A percentile compares a stretch with the other conserved stretches of the same genome.
Conservation (phyloP, 2,113 vertebrate species). For the Rana temporaria region DNA sequence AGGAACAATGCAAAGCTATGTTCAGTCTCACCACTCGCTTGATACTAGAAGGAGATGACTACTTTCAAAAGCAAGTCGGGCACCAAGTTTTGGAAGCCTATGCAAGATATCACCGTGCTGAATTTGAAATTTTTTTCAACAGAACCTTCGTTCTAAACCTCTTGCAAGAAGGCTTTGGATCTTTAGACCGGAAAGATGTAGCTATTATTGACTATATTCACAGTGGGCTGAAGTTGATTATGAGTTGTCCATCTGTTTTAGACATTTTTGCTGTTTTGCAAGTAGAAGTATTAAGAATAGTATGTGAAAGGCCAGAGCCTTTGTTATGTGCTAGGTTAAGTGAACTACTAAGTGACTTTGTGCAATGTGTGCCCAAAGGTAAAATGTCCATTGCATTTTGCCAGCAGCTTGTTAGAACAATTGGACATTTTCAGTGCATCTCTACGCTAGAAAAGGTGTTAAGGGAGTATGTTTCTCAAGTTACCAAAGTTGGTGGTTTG, state of each 20-base stretch:
- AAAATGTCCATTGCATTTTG: constrained; percentile 88
- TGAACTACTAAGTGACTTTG: constrained; percentile 88
- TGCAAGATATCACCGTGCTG: constrained; percentile 89
- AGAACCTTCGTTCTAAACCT: constrained; percentile 87
- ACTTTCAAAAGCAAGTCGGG: constrained; percentile 93
- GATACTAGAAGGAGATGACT: constrained; percentile 87
- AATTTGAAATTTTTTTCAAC: constrained; percentile 91
- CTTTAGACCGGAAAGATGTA: constrained; percentile 83
- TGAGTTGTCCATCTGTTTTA: constrained; percentile 95
- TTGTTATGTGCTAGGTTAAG: constrained; percentile 86
- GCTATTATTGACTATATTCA: constrained; percentile 92
- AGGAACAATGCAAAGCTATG: constrained; percentile 90
- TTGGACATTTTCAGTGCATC: constrained; percentile 91
- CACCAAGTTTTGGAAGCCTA: constrained; percentile 94
- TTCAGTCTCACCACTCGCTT: constrained; percentile 89
- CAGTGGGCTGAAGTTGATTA: constrained; percentile 88
- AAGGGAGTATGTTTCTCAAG: constrained; percentile 90
- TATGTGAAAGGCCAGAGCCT: constrained; percentile 88
- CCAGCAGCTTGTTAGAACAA: constrained; percentile 95
- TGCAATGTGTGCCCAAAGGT: constrained; percentile 91
- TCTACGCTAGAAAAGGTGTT: constrained; percentile 86
- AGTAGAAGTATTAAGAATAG: constrained; percentile 87
- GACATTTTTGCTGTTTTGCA: constrained; percentile 90
- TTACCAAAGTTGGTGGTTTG: constrained; percentile 89
- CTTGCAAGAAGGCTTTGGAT: constrained; percentile 86